Percentiles rank a stretch among this genome's conserved stretches.
Conservation (phyloP, 2,888 invertebrate species). For the Leptinotarsa rubiginosa region DNA sequence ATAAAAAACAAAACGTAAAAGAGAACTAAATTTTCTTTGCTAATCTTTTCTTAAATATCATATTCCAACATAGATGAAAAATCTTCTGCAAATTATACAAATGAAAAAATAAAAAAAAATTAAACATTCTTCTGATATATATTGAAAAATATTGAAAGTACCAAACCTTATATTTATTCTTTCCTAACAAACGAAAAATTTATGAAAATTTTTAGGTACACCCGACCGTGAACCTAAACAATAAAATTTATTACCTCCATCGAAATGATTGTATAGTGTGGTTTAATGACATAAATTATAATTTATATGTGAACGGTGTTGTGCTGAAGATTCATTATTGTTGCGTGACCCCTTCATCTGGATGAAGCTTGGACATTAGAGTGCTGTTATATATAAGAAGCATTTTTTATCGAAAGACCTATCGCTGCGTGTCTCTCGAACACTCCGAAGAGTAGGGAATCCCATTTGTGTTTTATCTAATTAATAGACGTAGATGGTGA, state of each 20-base stretch:
- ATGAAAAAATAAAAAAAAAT: no score
- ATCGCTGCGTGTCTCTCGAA: background rate
- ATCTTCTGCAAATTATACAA: no score
- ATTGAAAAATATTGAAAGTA: no score
- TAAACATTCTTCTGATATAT: no score
- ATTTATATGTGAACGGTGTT: conserved; percentile 48
- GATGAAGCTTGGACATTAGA: background rate
- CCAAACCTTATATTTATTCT: no score
- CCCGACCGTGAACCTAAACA: background rate
- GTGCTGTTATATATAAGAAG: conserved; percentile 10
- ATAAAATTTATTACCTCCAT: background rate
- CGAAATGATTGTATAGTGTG: conserved; percentile 23
- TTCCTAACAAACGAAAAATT: background rate
- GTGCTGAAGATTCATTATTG: conserved; percentile 33
- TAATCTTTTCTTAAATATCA: no score
- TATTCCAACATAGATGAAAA: no score
- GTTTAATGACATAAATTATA: conserved; percentile 53
- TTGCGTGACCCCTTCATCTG: conserved; percentile 34
- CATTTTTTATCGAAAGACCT: conserved; percentile 3
- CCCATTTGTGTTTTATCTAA: conserved; percentile 10
- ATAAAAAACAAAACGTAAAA: no score
- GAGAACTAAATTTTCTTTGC: no score
- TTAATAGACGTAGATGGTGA: background rate
- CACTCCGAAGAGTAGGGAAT: background rate
- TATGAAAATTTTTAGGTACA: background rate